Evolutionary conservation across 2,113 vertebrate species (phyloP).

Genomic region (Calypte anna): DNA sequence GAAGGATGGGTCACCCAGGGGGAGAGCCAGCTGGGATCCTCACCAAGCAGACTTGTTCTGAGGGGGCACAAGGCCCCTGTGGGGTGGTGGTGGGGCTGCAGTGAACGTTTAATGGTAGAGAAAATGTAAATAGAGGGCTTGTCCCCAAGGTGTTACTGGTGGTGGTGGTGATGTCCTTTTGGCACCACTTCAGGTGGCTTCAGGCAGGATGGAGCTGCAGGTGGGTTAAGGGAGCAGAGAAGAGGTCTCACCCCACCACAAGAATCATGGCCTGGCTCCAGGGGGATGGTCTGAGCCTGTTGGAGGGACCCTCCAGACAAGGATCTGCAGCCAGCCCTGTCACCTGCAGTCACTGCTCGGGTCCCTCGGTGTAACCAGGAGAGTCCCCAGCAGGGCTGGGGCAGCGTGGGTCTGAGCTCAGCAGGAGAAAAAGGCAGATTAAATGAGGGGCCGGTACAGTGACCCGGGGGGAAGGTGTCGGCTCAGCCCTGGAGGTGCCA

Average conservation of each 20-base stretch:
- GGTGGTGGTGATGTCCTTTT: conserved; percentile 19
- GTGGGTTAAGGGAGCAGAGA: neutral
- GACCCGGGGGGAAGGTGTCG: neutral
- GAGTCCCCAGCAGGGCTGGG: neutral
- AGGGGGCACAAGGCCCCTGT: neutral
- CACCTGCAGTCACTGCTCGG: neutral
- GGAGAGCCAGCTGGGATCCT: neutral
- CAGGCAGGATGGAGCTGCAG: neutral
- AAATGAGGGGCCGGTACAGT: accelerated
- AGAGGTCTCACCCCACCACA: neutral
- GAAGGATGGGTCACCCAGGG: neutral
- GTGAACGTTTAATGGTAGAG: conserved; percentile 15
- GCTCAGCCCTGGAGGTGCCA: neutral
- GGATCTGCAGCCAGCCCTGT: accelerated
- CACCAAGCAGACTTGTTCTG: neutral
- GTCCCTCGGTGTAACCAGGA: neutral
- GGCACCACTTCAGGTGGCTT: neutral
- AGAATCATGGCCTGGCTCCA: neutral
- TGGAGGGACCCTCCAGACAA: neutral
- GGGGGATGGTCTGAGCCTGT: neutral
- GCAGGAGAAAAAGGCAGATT: neutral
- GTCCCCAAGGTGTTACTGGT: neutral
- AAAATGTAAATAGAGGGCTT: conserved; percentile 33
- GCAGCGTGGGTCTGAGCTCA: accelerated
- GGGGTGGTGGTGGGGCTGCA: neutral